These are phyloP conservation scores for Xanthorhoe designata DNA, from an alignment of 2,888 invertebrate species.

Conservation along the genomic window DNA sequence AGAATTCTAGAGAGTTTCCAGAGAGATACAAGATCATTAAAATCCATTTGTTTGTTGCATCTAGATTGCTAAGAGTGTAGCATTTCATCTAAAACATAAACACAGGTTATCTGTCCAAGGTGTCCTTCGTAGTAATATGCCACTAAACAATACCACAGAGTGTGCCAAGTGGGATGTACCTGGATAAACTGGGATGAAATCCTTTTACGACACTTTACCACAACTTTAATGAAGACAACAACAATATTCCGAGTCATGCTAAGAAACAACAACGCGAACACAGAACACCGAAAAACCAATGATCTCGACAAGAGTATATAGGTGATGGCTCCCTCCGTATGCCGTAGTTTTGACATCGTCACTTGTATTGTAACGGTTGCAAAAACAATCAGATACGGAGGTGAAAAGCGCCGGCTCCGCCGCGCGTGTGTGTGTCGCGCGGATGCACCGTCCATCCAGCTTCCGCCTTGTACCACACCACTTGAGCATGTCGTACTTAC, in stretches of 20 bases:
- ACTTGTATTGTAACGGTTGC: conserved; percentile 44
- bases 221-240: conserved; percentile 75
- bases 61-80: conserved; percentile 56
- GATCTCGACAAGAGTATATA: conserved; percentile 65
- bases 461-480: conserved; percentile 61
- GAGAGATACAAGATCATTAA: conserved; percentile 26
- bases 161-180: conserved; percentile 83
- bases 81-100: conserved; percentile 49
- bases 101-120: conserved; percentile 47
- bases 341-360: conserved; percentile 48
- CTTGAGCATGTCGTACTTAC: conserved; percentile 28
- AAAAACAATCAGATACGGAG: conserved; percentile 61
- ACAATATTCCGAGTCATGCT: conserved; percentile 80
- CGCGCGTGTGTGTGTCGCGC: conserved; percentile 79
- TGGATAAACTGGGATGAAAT: conserved; percentile 67
- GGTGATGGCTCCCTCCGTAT: conserved; percentile 67
- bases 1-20: conserved; percentile 38
- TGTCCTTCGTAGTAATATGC: conserved; percentile 59
- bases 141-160: conserved; percentile 73
- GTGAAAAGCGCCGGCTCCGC: conserved; percentile 81
- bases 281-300: conserved; percentile 75
- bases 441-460: conserved; percentile 60
- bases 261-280: conserved; percentile 80
- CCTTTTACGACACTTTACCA: conserved; percentile 66
- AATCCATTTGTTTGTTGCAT: conserved; percentile 46